Base-by-base conservation (phyloP, 2,797 vertebrate species). In the Miichthys miiuy region DNA sequence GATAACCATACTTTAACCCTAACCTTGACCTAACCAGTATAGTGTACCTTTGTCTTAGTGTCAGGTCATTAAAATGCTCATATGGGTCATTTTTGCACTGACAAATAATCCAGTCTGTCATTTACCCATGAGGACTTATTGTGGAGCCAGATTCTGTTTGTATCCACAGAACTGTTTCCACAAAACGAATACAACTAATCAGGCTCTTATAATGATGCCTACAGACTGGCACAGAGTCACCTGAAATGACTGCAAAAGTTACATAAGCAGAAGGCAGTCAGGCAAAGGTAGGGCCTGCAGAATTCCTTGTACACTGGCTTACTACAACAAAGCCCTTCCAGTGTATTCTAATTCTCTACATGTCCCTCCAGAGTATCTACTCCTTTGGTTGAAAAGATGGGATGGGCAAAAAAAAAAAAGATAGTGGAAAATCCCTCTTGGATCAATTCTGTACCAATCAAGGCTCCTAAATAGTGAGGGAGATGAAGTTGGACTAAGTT, bases 361-460 rank as follows among this genome's bases (percentile, higher is more conserved):
- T 88, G 84, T 83, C 80, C 73, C 79, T 77, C 44, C 60, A 68
- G 77, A 87, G 52, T 21, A 83, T 72, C 58, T 78, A 60, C 62
- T 75, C 48, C 58, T 87, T 85, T 58, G 68, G 52, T 55, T 87
- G 76, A 80, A 91, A 87, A 80, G 77, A 81, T 82, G 51, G 68
- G 73, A 84, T 14, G 65, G 50, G 66, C 27, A 84, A 63, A 79
- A 58, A 57, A 79, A 84, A 63, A 81, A 58, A 55, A 79, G 80
- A 81, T 61, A 56, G 52, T 71, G 62, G 64, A 89, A 89, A 90
- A 90, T 91, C 91, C 84, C 83, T 75, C 81, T 64, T 81, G 86
- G 86, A 87, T 91, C 86, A 85, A 84, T 92, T 93, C 83, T 80
- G 82, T 78, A 88, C 83, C 86, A 91, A 90, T 86, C 76, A 80